Base-by-base conservation (phyloP, 2,113 vertebrate species). In the Dipodomys spectabilis region DNA sequence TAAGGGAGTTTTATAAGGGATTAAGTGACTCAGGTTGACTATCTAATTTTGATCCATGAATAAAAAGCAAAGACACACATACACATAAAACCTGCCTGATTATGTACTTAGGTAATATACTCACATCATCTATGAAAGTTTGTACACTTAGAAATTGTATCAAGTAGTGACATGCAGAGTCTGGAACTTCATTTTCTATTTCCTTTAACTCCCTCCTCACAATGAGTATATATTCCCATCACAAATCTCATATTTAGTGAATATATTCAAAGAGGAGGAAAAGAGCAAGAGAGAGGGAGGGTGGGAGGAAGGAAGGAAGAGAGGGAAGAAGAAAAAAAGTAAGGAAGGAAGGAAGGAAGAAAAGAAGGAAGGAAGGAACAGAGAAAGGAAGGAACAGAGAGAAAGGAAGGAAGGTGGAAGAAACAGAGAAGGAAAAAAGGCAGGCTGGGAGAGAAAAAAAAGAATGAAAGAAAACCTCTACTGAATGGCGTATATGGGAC, bases 1-100 rank as follows among this genome's bases (percentile, higher is more conserved):
- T 2, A 85, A 93, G 44, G 22, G 32, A 91, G 78, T 82, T 94
- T 95, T 82, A 44, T 2, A 85, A 93, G 44, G 22, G 32, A 91
- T 94, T 95, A 69, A 93, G 45, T 82, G 85, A 95, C 67, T 96
- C 87, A 82, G 32, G 45, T 81, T 88, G 65, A 94, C 74, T 83
- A 82, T 86, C 72, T 2, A 18, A 53, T 27, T 68, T 88, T 32
- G 18, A 62, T 90, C 35, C 85, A 67, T 57, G 49, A 81, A 78
- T 80, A 49, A 86, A 92, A 83, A 89, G 72, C 89, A 95, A 92
- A 86, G n/a, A 93, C 67, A 35, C 30, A 27, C 2, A 6, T 8
- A 44, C 39, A 44, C 45, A 90, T 0, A 82, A n/a, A 77, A 74
- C 53, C 25, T 82, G 62, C 68, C 45, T 82, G 57, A 9, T 73